Conservation (phyloP, 2,113 vertebrate species). For the Clinocottus analis region DNA sequence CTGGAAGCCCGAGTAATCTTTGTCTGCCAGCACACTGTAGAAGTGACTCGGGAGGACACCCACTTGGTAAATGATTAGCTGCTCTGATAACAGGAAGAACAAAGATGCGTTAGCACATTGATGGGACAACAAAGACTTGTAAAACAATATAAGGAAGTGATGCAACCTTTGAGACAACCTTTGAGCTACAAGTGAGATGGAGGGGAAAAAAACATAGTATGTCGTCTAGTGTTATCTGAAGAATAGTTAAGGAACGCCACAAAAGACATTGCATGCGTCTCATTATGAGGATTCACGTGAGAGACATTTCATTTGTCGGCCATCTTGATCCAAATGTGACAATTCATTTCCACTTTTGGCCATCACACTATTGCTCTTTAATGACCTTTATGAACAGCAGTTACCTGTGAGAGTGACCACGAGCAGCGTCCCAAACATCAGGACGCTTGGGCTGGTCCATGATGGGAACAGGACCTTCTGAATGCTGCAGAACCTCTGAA, state of each 20-base stretch:
- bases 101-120: constrained; percentile 14
- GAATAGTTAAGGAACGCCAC: neutral
- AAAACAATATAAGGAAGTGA: neutral
- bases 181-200: constrained; percentile 28
- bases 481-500: constrained; percentile 88
- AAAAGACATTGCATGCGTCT: neutral
- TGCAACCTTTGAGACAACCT: neutral
- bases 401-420: constrained; percentile 88
- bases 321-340: neutral
- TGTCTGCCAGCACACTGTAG: constrained; percentile 90
- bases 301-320: neutral
- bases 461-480: constrained; percentile 90
- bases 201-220: neutral
- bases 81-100: constrained; percentile 82
- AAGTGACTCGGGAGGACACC: constrained; percentile 95
- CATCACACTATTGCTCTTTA: neutral
- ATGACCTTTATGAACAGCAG: constrained; percentile 4
- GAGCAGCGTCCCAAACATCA: constrained; percentile 94
- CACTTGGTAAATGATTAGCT: constrained; percentile 95
- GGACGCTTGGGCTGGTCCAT: constrained; percentile 85
- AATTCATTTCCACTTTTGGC: neutral
- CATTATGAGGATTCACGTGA: neutral
- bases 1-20: constrained; percentile 87
- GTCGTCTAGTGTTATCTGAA: neutral
- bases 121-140: neutral